Evolutionary conservation across 2,113 vertebrate genomes (phyloP).

Genomic region (Tautogolabrus adspersus): DNA sequence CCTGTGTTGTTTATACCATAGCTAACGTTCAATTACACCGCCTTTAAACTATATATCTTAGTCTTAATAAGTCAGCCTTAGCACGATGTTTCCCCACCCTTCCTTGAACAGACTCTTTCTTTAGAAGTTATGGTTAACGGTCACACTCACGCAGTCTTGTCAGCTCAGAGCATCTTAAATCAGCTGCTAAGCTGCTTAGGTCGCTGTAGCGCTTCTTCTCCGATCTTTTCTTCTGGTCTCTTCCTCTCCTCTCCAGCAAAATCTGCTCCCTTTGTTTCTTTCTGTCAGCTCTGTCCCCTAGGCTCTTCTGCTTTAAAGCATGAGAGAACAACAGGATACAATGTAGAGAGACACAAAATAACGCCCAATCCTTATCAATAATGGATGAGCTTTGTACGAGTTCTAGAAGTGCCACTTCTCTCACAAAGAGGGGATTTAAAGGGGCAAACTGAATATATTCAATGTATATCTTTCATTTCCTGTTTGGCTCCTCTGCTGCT

Average conservation of each 20-base stretch:
- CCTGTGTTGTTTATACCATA: no score
- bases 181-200: conserved; percentile 46
- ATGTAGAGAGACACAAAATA: conserved; percentile 16
- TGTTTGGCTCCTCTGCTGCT: conserved; percentile 8
- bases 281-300: neutral
- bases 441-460: conserved; percentile 1
- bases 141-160: conserved; percentile 18
- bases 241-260: conserved; percentile 1
- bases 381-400: conserved; percentile 42
- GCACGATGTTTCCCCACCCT: neutral
- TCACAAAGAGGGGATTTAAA: neutral
- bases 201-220: conserved; percentile 9
- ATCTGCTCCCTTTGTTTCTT: neutral
- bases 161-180: conserved; percentile 28
- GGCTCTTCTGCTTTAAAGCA: conserved; percentile 7
- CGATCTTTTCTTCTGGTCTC: neutral
- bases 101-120: neutral
- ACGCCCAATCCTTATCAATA: conserved; percentile 46
- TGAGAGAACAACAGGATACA: conserved; percentile 4
- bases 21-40: neutral
- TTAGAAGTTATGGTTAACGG: neutral
- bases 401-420: conserved; percentile 14
- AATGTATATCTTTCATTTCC: neutral
- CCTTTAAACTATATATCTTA: neutral
- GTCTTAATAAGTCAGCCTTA: neutral